A percentile compares a stretch with the other conserved stretches of the same genome.
These are phyloP conservation scores for human DNA, from an alignment of 2,113 vertebrate genomes.

Conservation along the genomic window DNA sequence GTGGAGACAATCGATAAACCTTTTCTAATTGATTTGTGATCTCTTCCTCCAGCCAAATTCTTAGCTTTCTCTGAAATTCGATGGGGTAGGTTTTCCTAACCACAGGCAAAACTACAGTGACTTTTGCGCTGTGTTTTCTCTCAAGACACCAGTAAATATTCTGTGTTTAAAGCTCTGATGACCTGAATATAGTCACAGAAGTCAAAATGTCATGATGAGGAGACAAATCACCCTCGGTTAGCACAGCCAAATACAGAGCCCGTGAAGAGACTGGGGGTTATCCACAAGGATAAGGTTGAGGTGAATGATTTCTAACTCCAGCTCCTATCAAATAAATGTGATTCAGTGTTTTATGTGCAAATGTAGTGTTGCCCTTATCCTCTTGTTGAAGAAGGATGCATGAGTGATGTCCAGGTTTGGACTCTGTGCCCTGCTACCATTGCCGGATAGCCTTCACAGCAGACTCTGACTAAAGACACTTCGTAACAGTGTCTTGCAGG, in stretches of 20 bases:
- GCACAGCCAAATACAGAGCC: not conserved
- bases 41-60: not conserved
- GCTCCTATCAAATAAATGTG: not conserved
- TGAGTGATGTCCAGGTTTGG: no score
- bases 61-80: not conserved
- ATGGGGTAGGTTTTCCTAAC: not conserved
- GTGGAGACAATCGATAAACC: not conserved
- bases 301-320: not conserved
- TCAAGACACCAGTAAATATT: not conserved
- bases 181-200: not conserved
- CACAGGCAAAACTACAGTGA: no score
- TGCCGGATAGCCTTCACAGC: not conserved
- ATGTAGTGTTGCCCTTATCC: not conserved
- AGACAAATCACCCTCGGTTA: not conserved
- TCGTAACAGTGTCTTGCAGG: not conserved
- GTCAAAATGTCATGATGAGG: not conserved
- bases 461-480: not conserved
- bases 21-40: not conserved
- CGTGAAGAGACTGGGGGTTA: no score
- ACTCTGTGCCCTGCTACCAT: not conserved
- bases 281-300: accelerated
- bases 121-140: not conserved
- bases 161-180: not conserved
- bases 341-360: not conserved
- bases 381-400: not conserved